Base-by-base conservation (phyloP, 2,888 invertebrate species). In the Archaeoteleia sp. region DNA sequence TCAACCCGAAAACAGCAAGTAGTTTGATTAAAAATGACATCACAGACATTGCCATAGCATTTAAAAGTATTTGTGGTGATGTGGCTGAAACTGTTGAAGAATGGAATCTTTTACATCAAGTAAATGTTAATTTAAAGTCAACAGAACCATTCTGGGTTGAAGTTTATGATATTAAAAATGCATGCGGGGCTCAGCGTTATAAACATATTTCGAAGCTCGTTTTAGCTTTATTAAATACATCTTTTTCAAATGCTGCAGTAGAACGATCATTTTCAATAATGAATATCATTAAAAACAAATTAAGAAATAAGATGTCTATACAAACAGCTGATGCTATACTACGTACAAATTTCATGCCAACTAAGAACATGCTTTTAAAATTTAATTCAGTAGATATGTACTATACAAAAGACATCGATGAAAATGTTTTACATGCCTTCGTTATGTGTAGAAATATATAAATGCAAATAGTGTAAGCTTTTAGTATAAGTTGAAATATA, bases 181-280 rank as follows among this genome's bases (percentile, higher is more conserved):
- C 48, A 4, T 34, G 51, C 23, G 45, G 27, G 1, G 8, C 34
- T 9, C 17, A 2, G 29, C 23, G 29, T 5, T 30, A 13, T 45
- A 1, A 10, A 14, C 29, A 30, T 30, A 45, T 15, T 6, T 30
- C 8, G 10, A 45, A 45, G 1, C 12, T 46, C 1, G 46, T 17
- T 2, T 20, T 51, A 12, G 67, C 7, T 61, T 60, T 14, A 12
- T 17, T 54, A n/a, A 15, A 6, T 4, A 5, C 43, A 13, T 27
- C 43, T 6, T 67, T 73, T 42, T 72, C 70, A 15, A 70, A 72
- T 30, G 71, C 67, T 3, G 4, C 34, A 6, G 54, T 54, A 6
- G 54, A 45, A 27, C 17, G 54, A 25, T 62, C 65, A 9, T 70
- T 70, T 34, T 71, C 67, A 0, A 51, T 70, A 10, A 35, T 65